phyloP scores from a whole-genome alignment of 2,113 vertebrate species.

The Oncorhynchus kisutch region DNA sequence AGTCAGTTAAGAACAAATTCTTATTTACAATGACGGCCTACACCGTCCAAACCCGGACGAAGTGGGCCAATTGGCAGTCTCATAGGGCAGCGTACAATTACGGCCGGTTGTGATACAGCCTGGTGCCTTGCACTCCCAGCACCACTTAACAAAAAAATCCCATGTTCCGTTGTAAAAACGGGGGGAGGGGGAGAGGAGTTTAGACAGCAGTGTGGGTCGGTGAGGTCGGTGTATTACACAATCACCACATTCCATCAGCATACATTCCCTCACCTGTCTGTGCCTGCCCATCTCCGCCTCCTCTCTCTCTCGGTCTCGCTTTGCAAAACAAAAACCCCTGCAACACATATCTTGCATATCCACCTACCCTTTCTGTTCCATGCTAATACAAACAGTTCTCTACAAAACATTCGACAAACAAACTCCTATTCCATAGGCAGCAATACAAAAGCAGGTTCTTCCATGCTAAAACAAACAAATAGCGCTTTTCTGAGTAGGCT shows the following conservation, averaged over 20 bases:
- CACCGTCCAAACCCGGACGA: too few relatives aligned
- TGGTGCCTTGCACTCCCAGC: constrained; percentile 33
- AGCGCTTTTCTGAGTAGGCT: too few relatives aligned
- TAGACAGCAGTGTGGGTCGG: constrained; percentile 21
- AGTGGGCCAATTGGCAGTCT: too few relatives aligned
- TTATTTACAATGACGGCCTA: too few relatives aligned
- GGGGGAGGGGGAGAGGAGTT: constrained; percentile 25
- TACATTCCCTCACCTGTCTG: constrained; percentile 57
- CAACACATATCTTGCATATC: not conserved
- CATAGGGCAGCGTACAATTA: too few relatives aligned
- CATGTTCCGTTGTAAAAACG: not conserved
- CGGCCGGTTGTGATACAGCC: too few relatives aligned
- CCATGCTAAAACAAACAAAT: too few relatives aligned
- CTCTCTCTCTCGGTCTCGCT: not conserved
- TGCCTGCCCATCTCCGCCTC: constrained; percentile 36
- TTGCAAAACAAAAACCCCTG: constrained; percentile 29
- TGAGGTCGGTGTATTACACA: constrained; percentile 54
- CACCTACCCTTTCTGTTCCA: not conserved
- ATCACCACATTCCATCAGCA: constrained; percentile 69
- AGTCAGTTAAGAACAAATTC: too few relatives aligned
- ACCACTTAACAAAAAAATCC: constrained; percentile 1
- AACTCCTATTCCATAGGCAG: not conserved
- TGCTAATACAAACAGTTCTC: not conserved
- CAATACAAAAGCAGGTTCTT: not conserved
- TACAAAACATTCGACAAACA: not conserved